Evolutionary conservation across 2,113 vertebrate species (phyloP).

Genomic region (Plotosus lineatus): DNA sequence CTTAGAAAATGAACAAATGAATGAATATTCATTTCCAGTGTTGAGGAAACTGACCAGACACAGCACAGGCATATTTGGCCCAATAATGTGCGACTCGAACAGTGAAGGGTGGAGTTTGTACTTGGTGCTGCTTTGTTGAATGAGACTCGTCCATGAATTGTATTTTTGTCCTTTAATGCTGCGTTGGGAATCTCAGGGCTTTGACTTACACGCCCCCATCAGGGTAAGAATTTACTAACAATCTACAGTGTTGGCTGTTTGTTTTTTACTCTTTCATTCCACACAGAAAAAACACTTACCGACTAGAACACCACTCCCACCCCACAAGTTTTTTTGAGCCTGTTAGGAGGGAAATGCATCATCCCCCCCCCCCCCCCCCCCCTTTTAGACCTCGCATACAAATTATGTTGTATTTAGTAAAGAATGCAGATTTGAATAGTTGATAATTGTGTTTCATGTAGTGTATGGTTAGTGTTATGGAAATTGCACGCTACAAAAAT

Average conservation of each 20-base stretch:
- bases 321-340: too few species aligned
- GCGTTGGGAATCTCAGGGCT: constrained; percentile 49
- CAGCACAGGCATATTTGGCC: background rate
- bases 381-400: too few species aligned
- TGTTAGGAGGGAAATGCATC: too few species aligned
- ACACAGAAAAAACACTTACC: background rate
- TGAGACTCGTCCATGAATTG: constrained; percentile 8
- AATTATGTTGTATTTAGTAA: too few species aligned
- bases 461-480: too few species aligned
- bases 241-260: background rate
- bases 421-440: too few species aligned
- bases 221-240: constrained; percentile 49
- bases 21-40: background rate
- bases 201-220: constrained; percentile 46
- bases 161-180: constrained; percentile 42
- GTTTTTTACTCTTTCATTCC: background rate
- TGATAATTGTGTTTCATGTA: too few species aligned
- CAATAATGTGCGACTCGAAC: background rate
- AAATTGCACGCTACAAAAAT: too few species aligned
- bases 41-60: background rate
- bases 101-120: background rate
- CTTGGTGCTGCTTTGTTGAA: constrained; percentile 10
- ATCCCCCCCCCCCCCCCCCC: too few species aligned
- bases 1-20: too few species aligned
- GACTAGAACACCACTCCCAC: too few species aligned